Conservation (phyloP, 2,113 vertebrate genomes). For the Microcebus lehilahytsara region DNA sequence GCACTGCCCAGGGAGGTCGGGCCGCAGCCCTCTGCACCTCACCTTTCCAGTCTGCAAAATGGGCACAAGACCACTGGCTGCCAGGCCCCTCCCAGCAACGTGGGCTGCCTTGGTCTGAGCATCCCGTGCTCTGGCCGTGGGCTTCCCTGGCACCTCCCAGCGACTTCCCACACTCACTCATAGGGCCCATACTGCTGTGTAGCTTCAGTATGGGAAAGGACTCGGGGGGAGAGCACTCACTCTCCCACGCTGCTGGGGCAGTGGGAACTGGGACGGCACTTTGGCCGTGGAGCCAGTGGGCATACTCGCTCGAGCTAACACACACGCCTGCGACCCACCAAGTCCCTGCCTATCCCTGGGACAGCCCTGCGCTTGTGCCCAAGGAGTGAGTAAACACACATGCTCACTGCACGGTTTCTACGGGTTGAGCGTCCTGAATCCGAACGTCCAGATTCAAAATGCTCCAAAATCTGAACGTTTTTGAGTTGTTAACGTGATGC, state of each 20-base stretch:
- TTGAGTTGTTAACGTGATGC: neutral
- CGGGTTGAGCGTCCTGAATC: fast-evolving
- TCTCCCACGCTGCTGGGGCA: neutral
- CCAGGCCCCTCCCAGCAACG: neutral
- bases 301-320: fast-evolving
- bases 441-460: neutral
- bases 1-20: fast-evolving
- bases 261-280: fast-evolving
- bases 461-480: neutral
- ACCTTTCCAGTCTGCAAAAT: neutral
- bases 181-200: fast-evolving
- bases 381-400: neutral
- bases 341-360: fast-evolving
- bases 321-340: fast-evolving
- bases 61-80: fast-evolving
- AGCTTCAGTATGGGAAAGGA: neutral
- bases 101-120: fast-evolving
- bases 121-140: fast-evolving
- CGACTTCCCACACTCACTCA: neutral
- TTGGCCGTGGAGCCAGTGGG: neutral
- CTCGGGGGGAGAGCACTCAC: neutral
- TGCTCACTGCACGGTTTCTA: fast-evolving
- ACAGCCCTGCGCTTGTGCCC: too few species aligned
- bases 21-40: neutral
- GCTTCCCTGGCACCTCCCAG: neutral